Percentiles rank a stretch among this genome's conserved stretches.
phyloP scores from a whole-genome alignment of 2,888 invertebrate genomes.

The Phyllotreta striolata region DNA sequence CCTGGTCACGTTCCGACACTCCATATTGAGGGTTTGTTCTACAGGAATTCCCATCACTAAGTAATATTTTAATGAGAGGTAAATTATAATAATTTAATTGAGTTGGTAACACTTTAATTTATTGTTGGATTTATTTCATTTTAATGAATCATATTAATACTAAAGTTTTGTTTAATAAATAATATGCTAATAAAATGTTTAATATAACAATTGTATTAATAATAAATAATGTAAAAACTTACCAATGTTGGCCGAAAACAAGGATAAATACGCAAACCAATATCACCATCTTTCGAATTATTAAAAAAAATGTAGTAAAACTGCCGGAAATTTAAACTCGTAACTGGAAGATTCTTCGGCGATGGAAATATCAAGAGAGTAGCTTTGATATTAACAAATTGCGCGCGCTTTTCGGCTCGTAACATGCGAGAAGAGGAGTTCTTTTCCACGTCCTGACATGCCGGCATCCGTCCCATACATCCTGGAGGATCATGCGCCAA shows the following conservation, averaged over 20 bases:
- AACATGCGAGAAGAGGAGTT: constrained; percentile 16
- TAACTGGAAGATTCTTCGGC: constrained; percentile 25
- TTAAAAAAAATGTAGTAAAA: constrained; percentile 4
- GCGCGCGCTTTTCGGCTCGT: constrained; percentile 28
- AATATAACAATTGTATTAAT: not conserved
- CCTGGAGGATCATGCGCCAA: constrained; percentile 26
- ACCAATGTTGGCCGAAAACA: constrained; percentile 2
- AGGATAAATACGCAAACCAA: not conserved
- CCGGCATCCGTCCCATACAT: constrained; percentile 13
- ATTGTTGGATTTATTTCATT: too few species aligned
- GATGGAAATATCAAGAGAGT: constrained; percentile 10
- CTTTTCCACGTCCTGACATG: constrained; percentile 16
- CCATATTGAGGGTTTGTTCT: not conserved
- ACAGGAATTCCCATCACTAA: not conserved
- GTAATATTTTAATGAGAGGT: not conserved
- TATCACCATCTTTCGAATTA: constrained; percentile 5
- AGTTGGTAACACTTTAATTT: too few species aligned
- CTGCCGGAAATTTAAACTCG: constrained; percentile 20
- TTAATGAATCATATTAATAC: too few species aligned
- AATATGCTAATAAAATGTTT: not conserved
- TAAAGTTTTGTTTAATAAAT: too few species aligned
- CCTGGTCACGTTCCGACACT: constrained; percentile 14
- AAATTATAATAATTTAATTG: not conserved
- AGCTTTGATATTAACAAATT: constrained; percentile 32
- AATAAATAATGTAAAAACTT: constrained; percentile 9